Percentiles rank a stretch among this genome's conserved stretches.
phyloP scores from a whole-genome alignment of 2,113 vertebrate genomes.

The Haplochromis burtoni region DNA sequence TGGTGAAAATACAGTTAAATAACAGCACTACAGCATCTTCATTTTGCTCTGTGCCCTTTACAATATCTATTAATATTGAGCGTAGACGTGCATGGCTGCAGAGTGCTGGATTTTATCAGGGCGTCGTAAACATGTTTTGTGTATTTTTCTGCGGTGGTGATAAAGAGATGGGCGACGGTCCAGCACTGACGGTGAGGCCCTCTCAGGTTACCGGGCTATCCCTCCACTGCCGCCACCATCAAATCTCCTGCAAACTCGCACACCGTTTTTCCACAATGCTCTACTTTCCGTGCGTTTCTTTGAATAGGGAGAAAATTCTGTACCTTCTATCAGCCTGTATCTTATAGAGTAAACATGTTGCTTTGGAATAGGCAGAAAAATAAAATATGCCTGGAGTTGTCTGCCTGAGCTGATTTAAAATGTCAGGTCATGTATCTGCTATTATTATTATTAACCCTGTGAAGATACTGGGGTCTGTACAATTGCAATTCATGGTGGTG shows the following conservation, averaged over 20 bases:
- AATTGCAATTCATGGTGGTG: neutral
- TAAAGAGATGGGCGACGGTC: constrained; percentile 54
- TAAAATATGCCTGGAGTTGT: neutral
- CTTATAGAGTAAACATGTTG: neutral
- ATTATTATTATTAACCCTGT: neutral
- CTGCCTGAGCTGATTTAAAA: neutral
- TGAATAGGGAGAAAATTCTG: neutral
- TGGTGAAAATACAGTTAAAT: neutral
- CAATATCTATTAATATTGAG: constrained; percentile 21
- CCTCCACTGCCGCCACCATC: neutral
- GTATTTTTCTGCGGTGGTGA: constrained; percentile 43
- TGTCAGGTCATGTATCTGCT: neutral
- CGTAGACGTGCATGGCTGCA: constrained; percentile 19
- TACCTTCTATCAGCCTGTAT: neutral
- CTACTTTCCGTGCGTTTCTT: neutral
- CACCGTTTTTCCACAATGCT: neutral
- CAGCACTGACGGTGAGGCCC: constrained; percentile 14
- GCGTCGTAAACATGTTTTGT: constrained; percentile 61
- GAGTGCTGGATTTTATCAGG: constrained; percentile 56
- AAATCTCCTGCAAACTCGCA: neutral
- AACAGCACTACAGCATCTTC: neutral
- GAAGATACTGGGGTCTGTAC: neutral
- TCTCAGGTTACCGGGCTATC: constrained; percentile 36
- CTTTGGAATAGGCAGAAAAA: neutral
- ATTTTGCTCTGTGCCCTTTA: neutral